These are phyloP conservation scores for Trididemnum miniatum DNA, from an alignment of 23 tunicate genomes.

Conservation along the genomic window DNA sequence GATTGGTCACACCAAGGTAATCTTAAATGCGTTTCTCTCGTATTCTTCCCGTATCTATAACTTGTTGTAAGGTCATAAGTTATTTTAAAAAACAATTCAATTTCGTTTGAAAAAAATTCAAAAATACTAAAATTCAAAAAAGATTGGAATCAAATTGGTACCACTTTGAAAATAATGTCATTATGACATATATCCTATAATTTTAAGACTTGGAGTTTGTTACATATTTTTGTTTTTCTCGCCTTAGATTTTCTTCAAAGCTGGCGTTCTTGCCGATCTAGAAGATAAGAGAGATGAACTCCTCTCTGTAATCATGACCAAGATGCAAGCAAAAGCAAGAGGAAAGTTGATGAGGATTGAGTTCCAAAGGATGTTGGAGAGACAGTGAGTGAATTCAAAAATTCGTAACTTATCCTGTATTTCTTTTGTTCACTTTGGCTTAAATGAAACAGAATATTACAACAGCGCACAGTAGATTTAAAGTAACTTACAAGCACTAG, in stretches of 20 bases:
- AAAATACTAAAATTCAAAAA: too few species aligned
- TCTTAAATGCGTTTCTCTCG: neutral
- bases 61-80: too few species aligned
- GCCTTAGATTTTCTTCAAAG: slow-evolving; percentile 89
- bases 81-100: too few species aligned
- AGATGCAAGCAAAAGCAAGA: slow-evolving; percentile 79
- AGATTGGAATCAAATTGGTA: too few species aligned
- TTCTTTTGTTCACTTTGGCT: too few species aligned
- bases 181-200: neutral
- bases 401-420: too few species aligned
- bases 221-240: neutral
- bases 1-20: slow-evolving; percentile 96
- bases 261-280: slow-evolving; percentile 96
- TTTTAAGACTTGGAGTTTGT: neutral
- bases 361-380: slow-evolving; percentile 83
- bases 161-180: neutral
- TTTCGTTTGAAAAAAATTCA: too few species aligned
- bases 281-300: slow-evolving; percentile 92
- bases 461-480: too few species aligned
- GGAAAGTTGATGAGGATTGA: slow-evolving; percentile 98
- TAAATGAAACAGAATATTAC: too few species aligned
- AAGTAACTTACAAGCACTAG: too few species aligned
- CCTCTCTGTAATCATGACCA: slow-evolving; percentile 81
- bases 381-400: slow-evolving; percentile 75
- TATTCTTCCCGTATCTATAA: too few species aligned